phyloP scores from a whole-genome alignment of 2,113 vertebrate genomes.

The Dromaius novaehollandiae region DNA sequence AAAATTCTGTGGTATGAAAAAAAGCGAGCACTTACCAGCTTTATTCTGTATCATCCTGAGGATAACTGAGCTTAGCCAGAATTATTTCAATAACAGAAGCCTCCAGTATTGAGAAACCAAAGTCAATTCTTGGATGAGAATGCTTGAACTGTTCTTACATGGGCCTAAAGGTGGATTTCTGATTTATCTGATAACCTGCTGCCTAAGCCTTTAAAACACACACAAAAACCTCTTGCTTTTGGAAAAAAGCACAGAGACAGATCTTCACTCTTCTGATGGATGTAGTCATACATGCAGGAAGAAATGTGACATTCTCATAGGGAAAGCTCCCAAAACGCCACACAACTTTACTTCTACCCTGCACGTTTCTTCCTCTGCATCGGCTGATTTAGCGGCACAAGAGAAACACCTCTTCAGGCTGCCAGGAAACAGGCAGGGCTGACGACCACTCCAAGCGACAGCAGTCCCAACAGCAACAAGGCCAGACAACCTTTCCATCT shows the following conservation, averaged over 20 bases:
- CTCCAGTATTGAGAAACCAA: neutral
- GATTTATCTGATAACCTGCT: neutral
- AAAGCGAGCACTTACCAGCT: neutral
- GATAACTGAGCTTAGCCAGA: neutral
- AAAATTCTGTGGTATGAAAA: neutral
- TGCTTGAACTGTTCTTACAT: rapidly evolving
- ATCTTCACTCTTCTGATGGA: neutral
- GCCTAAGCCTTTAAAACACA: rapidly evolving
- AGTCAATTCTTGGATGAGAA: neutral
- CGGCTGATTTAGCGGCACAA: neutral
- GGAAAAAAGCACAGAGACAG: neutral
- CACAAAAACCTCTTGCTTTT: neutral
- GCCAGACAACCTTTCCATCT: neutral
- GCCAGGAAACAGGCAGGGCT: too few species aligned
- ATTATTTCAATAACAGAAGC: neutral
- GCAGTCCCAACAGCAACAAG: neutral
- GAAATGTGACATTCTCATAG: too few species aligned
- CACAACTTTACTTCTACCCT: rapidly evolving
- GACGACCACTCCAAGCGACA: neutral
- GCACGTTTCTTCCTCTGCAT: neutral
- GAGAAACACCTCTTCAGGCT: neutral
- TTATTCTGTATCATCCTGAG: neutral
- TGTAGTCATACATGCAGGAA: neutral
- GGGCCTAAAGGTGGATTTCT: neutral
- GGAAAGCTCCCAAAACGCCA: neutral